phyloP scores from a whole-genome alignment of 2,113 vertebrate genomes.

The Triplophysa tibetana region DNA sequence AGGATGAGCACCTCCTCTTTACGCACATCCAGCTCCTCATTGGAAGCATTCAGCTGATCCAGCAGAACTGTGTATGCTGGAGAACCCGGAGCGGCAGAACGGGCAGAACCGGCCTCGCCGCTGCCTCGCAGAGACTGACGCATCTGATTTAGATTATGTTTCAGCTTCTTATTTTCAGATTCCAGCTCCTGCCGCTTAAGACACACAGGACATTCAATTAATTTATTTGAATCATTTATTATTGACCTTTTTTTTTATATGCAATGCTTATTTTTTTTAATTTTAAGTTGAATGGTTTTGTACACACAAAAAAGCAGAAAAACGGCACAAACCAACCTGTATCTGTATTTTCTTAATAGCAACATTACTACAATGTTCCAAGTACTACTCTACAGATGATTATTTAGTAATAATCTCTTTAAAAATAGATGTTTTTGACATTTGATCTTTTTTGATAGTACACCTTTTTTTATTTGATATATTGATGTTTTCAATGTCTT shows the following conservation, averaged over 20 bases:
- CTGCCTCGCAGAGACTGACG: slow-evolving; percentile 85
- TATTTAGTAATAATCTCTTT: no score
- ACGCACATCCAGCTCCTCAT: slow-evolving; percentile 94
- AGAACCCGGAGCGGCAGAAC: slow-evolving; percentile 82
- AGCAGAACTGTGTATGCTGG: slow-evolving; percentile 91
- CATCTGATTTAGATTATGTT: slow-evolving; percentile 89
- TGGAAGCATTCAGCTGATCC: slow-evolving; percentile 90
- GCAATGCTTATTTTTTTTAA: not conserved
- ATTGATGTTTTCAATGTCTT: no score
- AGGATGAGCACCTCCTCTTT: slow-evolving; percentile 98
- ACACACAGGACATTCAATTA: not conserved
- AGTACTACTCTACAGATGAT: no score
- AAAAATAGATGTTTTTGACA: no score
- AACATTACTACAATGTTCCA: no score
- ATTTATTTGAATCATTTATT: not conserved
- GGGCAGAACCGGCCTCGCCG: slow-evolving; percentile 75
- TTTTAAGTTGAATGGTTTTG: no score
- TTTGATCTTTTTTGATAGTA: no score
- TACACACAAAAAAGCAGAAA: no score
- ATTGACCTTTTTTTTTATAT: not conserved
- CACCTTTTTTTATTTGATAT: no score
- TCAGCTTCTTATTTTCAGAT: slow-evolving; percentile 97
- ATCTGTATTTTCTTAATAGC: no score
- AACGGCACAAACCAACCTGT: no score
- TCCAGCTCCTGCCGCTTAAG: slow-evolving; percentile 93